Base-by-base conservation (phyloP, 2,888 invertebrate species). In the Cheilosia impressa region DNA sequence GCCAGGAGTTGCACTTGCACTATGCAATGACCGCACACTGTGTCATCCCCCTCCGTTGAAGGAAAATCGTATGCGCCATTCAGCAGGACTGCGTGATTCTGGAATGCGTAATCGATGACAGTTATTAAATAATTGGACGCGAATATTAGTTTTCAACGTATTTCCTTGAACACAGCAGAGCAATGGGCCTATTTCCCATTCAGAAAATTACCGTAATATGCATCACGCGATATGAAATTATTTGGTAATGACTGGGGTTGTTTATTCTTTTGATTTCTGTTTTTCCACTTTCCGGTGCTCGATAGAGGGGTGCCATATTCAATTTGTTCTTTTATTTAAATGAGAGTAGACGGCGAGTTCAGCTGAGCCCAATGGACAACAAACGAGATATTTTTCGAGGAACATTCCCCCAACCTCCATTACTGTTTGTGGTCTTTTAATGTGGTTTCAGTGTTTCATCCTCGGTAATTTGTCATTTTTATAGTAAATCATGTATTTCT, bases 81-180 rank as follows among this genome's bases (percentile, higher is more conserved):
- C 85, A 77, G 77, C 68, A 77, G 60, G 57, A 76, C 71, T 77
- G 77, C 63, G 72, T 85, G 85, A 76, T 81, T 77, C 57, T 72
- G 71, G 76, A 85, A 85, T 77, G 85, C 81, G 85, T 85, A 85
- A 85, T 85, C 85, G 85, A 85, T 85, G 85, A 85, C 76, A 85
- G 85, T 81, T 85, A 85, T 85, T 85, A 85, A 85, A 85, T 85
- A 85, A 85, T 81, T 85, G 85, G 68, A 55, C 60, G 47, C 22
- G 45, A 31, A 31, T 31, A 31, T 31, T 53, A 65, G 13, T 24
- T 38, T 62, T 66, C 17, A 63, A 55, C 52, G 65, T 63, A 34
- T 65, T 58, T 22, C 62, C 71, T 24, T 24, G 13, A 19, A 57
- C 41, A 27, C 41, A 63, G 34, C 55, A 34, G 77, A 77, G 34